Evolutionary conservation across 2,113 vertebrate species (phyloP), one percentile per base, ranked within the genome.

Genomic region (Menidia beryllina): DNA sequence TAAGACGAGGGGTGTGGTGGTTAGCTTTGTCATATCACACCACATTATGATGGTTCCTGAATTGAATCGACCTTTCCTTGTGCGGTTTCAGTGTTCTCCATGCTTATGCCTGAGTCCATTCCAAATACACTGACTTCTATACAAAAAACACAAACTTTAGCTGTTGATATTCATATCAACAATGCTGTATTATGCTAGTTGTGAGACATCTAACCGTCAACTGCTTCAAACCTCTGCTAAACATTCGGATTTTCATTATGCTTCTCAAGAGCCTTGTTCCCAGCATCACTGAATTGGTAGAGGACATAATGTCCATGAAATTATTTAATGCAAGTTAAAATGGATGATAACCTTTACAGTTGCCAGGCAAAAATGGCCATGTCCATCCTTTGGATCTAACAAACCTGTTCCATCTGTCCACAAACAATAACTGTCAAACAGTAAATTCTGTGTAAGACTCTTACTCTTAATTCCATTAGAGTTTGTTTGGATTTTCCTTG

Each of bases 271-370:
- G 50, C 19, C n/a, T 12, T 27, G 36, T 27, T 54, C 4, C 24
- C 10, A 52, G 14, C 34, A 20, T 65, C 9, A 38, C 27, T 36
- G 20, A 38, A 15, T 19, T 64, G 1, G 23, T 17, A n/a, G 21
- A 14, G 55, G 13, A 39, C 20, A 57, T 15, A 7, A 34, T 23
- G 59, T 19, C 20, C 19, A 36, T 62, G 59, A 36, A 23, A 20
- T 51, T 50, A 50, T 30, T 48, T 47, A 27, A 5, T 20, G 30
- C 9, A 48, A 53, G 48, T 68, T 48, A 14, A 48, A 56, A 36
- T 13, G 9, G 20, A 7, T 23, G 3, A 13, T 38, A 14, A 15
- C 6, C 24, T 19, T 65, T 21, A 56, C 9, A 7, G 20, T 19
- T 24, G 17, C 27, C 25, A 23, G 12, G 38, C 24, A 12, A 68